A percentile compares a stretch with the other conserved stretches of the same genome.
Conservation (phyloP, 2,113 vertebrate genomes). For the Caloenas nicobarica region DNA sequence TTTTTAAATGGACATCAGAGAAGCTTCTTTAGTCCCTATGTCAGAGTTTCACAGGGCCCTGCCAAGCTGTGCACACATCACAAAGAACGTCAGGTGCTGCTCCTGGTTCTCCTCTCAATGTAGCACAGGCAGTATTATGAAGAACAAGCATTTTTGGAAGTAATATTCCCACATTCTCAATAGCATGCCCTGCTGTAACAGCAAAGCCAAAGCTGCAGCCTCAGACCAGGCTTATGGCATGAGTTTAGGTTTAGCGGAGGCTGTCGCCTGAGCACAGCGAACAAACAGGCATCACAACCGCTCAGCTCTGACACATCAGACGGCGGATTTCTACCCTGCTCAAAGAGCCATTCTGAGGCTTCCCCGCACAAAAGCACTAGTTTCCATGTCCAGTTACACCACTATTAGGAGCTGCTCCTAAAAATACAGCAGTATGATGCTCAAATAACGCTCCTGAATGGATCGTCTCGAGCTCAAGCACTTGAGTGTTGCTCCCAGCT, state of each 20-base stretch:
- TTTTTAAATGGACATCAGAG: background rate
- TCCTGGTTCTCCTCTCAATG: background rate
- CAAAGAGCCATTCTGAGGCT: background rate
- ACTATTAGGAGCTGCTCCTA: background rate
- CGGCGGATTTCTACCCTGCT: background rate
- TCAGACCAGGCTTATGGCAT: background rate
- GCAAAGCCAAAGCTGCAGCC: background rate
- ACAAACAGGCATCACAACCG: background rate
- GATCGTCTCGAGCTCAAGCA: background rate
- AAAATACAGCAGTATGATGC: background rate
- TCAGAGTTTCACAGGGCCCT: background rate
- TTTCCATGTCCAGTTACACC: background rate
- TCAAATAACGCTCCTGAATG: background rate
- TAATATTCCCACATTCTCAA: background rate
- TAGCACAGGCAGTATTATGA: background rate
- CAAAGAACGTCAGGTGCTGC: background rate
- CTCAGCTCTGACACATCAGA: background rate
- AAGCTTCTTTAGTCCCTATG: background rate
- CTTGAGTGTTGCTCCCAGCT: background rate
- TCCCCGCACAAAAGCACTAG: background rate
- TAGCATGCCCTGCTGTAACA: background rate
- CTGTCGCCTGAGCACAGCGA: rapidly evolving
- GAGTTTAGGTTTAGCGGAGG: background rate
- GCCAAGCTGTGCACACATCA: background rate
- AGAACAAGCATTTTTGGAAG: background rate